Percentiles rank a stretch among this genome's conserved stretches.
Evolutionary conservation across 2,888 invertebrate species (phyloP).

Genomic region (Cephus spinipes): DNA sequence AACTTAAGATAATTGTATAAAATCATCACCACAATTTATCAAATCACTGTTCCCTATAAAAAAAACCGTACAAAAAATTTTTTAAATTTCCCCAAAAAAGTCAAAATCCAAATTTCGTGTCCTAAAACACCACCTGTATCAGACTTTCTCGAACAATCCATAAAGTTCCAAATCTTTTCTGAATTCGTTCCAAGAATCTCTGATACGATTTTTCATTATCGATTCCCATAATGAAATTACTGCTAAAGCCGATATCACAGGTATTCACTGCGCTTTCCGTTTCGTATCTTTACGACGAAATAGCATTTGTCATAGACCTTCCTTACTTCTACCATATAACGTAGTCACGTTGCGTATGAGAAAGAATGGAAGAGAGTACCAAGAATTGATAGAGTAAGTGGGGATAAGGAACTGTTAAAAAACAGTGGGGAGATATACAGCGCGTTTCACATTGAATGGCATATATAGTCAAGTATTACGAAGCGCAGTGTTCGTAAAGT

Average conservation of each 20-base stretch:
- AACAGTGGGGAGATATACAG: neutral
- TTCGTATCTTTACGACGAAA: neutral
- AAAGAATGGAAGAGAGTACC: neutral
- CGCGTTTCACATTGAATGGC: neutral
- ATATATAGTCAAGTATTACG: neutral
- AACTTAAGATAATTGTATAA: neutral
- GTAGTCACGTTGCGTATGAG: neutral
- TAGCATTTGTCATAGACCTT: neutral
- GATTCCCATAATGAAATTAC: neutral
- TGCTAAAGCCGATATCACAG: neutral
- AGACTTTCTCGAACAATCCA: neutral
- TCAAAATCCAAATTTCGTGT: neutral
- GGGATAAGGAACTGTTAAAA: neutral
- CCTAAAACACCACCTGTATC: neutral
- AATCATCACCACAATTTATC: neutral
- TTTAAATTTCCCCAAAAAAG: too few relatives aligned
- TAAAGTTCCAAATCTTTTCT: neutral
- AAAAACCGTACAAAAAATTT: too few relatives aligned
- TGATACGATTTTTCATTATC: neutral
- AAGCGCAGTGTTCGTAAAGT: neutral
- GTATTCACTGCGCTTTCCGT: neutral
- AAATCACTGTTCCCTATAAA: too few relatives aligned
- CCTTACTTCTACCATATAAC: neutral
- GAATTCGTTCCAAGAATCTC: neutral
- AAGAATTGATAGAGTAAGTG: neutral